Evolutionary conservation across 2,113 vertebrate species (phyloP).

Genomic region (Ciconia stormi): DNA sequence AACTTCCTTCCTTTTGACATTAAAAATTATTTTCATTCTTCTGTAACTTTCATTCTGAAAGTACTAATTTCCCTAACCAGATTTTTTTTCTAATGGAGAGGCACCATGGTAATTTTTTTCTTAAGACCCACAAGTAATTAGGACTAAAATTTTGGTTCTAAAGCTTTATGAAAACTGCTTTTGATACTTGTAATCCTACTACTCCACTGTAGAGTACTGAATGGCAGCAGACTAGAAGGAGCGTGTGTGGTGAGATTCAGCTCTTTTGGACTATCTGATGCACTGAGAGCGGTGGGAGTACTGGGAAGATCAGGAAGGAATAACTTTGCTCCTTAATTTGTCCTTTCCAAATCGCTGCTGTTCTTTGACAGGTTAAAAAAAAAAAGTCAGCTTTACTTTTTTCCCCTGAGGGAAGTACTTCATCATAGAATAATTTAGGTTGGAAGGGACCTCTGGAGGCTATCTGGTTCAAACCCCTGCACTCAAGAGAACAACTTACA

Average conservation of each 20-base stretch:
- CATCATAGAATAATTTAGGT: not conserved
- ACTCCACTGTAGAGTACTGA: not conserved
- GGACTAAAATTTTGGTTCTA: not conserved
- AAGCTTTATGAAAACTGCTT: not conserved
- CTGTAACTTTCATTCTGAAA: not conserved
- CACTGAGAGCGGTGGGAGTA: not conserved
- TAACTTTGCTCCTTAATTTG: not conserved
- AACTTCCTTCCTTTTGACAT: not conserved
- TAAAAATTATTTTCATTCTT: not conserved
- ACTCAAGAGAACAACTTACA: not conserved
- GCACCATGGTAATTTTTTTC: not conserved
- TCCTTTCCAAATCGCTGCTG: not conserved
- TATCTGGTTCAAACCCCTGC: not conserved
- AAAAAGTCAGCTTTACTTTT: not conserved
- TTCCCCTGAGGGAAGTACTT: not conserved
- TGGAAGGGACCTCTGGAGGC: not conserved
- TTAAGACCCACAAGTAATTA: not conserved
- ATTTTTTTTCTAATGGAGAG: not conserved
- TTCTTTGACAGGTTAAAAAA: not conserved
- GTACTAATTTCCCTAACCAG: not conserved
- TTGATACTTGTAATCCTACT: not conserved
- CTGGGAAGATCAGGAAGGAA: not conserved
- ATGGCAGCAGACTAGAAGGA: not conserved
- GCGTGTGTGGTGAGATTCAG: not conserved
- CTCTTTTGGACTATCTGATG: not conserved